These are phyloP conservation scores for Trochalopteron elliotii DNA, from an alignment of 2,113 vertebrate species.

Conservation along the genomic window DNA sequence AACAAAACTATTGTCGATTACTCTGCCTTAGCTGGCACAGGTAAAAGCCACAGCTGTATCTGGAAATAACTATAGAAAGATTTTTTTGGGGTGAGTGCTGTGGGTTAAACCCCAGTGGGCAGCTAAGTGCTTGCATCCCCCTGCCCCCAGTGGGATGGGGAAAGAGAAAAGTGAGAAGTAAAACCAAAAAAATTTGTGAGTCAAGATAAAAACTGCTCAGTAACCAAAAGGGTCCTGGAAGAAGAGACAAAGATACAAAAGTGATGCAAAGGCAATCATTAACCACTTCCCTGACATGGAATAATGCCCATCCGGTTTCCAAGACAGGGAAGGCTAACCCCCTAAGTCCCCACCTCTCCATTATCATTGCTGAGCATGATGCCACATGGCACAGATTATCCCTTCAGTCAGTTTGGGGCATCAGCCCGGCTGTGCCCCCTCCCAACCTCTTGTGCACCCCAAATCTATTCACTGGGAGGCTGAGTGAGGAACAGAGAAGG, in stretches of 20 bases:
- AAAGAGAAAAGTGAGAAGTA: not conserved
- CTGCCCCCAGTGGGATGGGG: fast-evolving
- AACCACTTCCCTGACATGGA: not conserved
- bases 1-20: not conserved
- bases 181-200: not conserved
- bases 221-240: not conserved
- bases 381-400: fast-evolving
- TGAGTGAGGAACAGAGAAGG: not conserved
- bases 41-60: not conserved
- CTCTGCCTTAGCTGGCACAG: not conserved
- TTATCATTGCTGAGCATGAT: not conserved
- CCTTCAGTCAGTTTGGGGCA: not conserved
- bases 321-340: not conserved
- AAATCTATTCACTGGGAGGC: too few relatives aligned
- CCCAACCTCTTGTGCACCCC: not conserved
- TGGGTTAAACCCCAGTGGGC: not conserved
- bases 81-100: not conserved
- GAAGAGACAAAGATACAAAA: not conserved
- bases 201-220: not conserved
- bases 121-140: not conserved
- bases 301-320: not conserved
- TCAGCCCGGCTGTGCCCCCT: not conserved
- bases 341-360: not conserved
- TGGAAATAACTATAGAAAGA: not conserved
- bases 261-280: not conserved